These are phyloP conservation scores for Catostylus mosaicus DNA, from an alignment of 30 jellyfish, hydroid and myxozoan genomes.

Conservation along the genomic window DNA sequence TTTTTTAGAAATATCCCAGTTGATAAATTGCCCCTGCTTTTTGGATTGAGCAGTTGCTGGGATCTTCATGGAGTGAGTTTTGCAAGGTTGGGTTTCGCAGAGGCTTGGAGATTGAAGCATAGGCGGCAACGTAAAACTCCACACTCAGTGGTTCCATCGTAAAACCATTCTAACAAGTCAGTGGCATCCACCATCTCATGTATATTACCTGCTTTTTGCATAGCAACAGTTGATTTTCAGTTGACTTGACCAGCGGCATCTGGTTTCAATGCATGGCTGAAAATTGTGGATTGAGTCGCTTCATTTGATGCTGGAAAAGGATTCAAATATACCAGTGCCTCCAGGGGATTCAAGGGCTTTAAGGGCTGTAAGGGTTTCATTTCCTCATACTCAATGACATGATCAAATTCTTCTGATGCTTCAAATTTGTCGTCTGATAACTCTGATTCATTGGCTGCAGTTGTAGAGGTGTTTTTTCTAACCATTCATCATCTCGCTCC, in stretches of 20 bases:
- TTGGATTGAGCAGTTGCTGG: constrained; percentile 4
- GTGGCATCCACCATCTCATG: background rate
- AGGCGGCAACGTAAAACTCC: constrained; percentile 28
- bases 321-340: no score
- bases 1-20: no score
- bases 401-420: no score
- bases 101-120: constrained; percentile 13
- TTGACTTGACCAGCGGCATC: background rate
- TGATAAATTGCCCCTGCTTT: no score
- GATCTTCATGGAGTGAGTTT: constrained; percentile 27
- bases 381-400: no score
- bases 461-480: no score
- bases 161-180: constrained; percentile 33
- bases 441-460: no score
- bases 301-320: background rate
- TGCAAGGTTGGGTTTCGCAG: constrained; percentile 25
- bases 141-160: constrained; percentile 22
- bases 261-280: background rate
- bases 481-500: no score
- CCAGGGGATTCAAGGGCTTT: no score
- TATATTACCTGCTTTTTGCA: constrained; percentile 22
- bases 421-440: no score
- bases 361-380: no score
- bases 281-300: constrained; percentile 10
- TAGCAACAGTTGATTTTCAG: background rate